Conservation (phyloP, 2,888 invertebrate species). For the Phlogophora meticulosa region DNA sequence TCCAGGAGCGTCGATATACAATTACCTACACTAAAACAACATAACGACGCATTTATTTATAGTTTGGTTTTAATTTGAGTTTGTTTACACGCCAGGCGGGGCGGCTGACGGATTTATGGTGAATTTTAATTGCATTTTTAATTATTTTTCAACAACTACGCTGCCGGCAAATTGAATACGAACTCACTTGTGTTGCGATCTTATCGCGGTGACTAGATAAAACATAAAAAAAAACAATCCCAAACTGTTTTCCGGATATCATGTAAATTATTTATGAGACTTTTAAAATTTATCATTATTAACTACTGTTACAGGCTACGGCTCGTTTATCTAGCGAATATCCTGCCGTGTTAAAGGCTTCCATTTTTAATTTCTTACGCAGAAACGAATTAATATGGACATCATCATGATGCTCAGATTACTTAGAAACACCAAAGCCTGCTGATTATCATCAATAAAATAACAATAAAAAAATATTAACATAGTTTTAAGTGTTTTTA, state of each 20-base stretch:
- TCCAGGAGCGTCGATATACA: constrained; percentile 67
- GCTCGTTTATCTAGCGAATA: constrained; percentile 41
- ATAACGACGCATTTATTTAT: constrained; percentile 78
- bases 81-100: constrained; percentile 85
- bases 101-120: constrained; percentile 87
- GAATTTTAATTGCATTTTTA: constrained; percentile 89
- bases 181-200: constrained; percentile 76
- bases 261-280: constrained; percentile 60
- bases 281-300: constrained; percentile 57
- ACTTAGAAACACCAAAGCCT: constrained; percentile 27
- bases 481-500: constrained; percentile 49
- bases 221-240: constrained; percentile 52
- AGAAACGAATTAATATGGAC: constrained; percentile 29
- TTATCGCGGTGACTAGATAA: constrained; percentile 76
- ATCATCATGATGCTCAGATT: constrained; percentile 24
- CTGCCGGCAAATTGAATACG: constrained; percentile 87
- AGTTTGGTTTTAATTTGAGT: constrained; percentile 77
- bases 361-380: constrained; percentile 31
- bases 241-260: constrained; percentile 55
- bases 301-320: constrained; percentile 43
- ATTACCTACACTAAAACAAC: constrained; percentile 74
- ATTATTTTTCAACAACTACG: constrained; percentile 87
- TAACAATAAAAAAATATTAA: constrained; percentile 52
- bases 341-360: constrained; percentile 37
- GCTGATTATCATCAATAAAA: constrained; percentile 57